These are phyloP conservation scores for Thalassophryne amazonica DNA, from an alignment of 2,797 vertebrate genomes.

Conservation along the genomic window DNA sequence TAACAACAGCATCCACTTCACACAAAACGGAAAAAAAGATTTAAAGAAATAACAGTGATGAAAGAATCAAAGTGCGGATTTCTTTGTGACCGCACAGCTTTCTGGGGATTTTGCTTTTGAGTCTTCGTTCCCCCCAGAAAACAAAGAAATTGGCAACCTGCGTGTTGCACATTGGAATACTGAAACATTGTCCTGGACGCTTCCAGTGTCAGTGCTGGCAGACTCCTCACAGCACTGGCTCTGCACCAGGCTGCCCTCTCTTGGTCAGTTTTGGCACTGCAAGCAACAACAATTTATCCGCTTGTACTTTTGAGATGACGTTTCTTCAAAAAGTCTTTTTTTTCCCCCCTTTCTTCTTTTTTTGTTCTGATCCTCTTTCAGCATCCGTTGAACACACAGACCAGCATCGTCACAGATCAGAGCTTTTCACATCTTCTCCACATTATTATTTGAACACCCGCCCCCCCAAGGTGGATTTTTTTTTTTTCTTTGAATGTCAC, in stretches of 20 bases:
- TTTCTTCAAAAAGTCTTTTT: conserved; percentile 31
- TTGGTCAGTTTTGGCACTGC: conserved; percentile 85
- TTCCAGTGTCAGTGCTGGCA: conserved; percentile 46
- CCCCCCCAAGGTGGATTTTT: conserved; percentile 26
- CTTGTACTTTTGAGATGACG: conserved; percentile 55
- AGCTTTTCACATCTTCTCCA: conserved; percentile 19
- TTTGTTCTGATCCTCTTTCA: conserved; percentile 67
- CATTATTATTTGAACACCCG: conserved; percentile 28
- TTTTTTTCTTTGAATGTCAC: conserved; percentile 69
- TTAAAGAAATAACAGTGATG: conserved; percentile 69
- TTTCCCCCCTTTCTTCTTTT: conserved; percentile 1
- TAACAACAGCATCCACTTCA: conserved; percentile 44
- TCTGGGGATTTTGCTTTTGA: conserved; percentile 31
- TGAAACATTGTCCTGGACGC: conserved; percentile 58
- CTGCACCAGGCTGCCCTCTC: conserved; percentile 51
- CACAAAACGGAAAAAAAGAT: too few relatives aligned
- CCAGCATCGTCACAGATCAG: conserved; percentile 30
- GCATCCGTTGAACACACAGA: conserved; percentile 30
- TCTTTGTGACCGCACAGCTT: conserved; percentile 57
- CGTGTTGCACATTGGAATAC: conserved; percentile 58
- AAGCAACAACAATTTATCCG: conserved; percentile 73
- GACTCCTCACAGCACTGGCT: conserved; percentile 29
- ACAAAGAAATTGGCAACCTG: conserved; percentile 34
- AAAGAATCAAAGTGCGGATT: conserved; percentile 63
- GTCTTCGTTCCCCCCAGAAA: conserved; percentile 34